Base-by-base conservation (phyloP, 2,797 vertebrate species). In the Nannoperca australis region DNA sequence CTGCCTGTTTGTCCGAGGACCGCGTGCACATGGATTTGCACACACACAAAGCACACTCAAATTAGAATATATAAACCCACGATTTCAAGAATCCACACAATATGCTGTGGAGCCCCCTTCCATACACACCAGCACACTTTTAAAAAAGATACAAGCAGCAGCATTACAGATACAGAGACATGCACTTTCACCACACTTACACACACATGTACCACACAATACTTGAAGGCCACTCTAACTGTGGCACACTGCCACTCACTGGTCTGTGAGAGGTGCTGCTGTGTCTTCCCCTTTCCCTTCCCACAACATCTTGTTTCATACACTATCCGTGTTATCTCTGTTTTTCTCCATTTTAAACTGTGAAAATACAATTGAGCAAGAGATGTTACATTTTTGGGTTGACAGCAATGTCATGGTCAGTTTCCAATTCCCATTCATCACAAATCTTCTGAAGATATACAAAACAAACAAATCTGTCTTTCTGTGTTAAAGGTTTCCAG, bases 171-270 rank as follows among this genome's bases (percentile, higher is more conserved):
- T n/a, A 30, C 34, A 67, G 27, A 54, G 45, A 59, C 27, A 73
- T 32, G 59, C 65, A 54, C 47, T n/a, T 74, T 77, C 44, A 60
- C 30, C 44, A 63, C 53, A 45, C 54, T 12, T 56, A 42, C 5
- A 74, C 45, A 79, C 45, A 22, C 56, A 72, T 70, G 68, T 49
- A 49, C 45, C 59, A 70, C 47, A 71, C 53, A 72, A 54, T 36
- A 68, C 40, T 78, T 24, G 5, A 36, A 55, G 56, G 60, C 70
- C 34, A n/a, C 74, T 92, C 87, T 75, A 20, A 87, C 89, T 91
- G 93, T 92, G 89, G 85, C 88, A 93, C 90, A 94, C 93, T 94
- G 93, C 93, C 93, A 93, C 93, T 88, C 89, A 77, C 93, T 94
- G 93, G 93, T 82, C 82, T 92, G 56, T 60, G 62, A 77, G 90